Base-by-base conservation (phyloP, 2,888 invertebrate species). In the Hirtodrosophila trivittata region DNA sequence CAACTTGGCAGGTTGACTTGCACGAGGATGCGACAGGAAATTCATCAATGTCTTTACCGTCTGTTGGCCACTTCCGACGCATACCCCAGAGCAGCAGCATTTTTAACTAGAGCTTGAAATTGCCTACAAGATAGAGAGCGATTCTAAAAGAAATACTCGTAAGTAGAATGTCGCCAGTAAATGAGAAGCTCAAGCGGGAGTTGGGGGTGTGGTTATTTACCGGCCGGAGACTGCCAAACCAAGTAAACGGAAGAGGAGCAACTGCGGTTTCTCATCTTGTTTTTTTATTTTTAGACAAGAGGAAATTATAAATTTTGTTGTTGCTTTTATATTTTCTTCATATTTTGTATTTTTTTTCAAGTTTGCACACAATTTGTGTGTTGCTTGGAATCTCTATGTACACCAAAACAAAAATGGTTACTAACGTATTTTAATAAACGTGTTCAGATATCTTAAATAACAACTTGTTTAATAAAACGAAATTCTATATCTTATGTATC, bases 1-100 rank as follows among this genome's bases (percentile, higher is more conserved):
- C 37, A 52, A 60, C 63, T 52, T 47, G 49, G 47, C 28, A 12
- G 49, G 30, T 33, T 50, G 65, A 66, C 46, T 51, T 41, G 56
- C 63, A 49, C 52, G 66, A 70, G 73, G 63, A 71, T 81, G 85
- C 85, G 81, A 77, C 82, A 87, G 82, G 82, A 82, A 82, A 87
- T 82, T 82, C 82, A 82, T 82, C 85, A 82, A 87, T 87, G 87
- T 82, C 87, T 80, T 62, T 64, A 75, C 39, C 75, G 82, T 62
- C 82, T 85, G 77, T 63, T 81, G 74, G 55, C 64, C 70, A 66
- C 78, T 75, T 77, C 78, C 78, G 63, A 66, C 67, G 57, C 65
- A 51, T 33, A 58, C 55, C 59, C 63, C 64, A 68, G 35, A 46
- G 69, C 39, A 66, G 68, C 58, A 68, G 66, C 73, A 73, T 76